These are phyloP conservation scores for Papilio polyxenes DNA, from an alignment of 1,140 invertebrate species.

Conservation along the genomic window DNA sequence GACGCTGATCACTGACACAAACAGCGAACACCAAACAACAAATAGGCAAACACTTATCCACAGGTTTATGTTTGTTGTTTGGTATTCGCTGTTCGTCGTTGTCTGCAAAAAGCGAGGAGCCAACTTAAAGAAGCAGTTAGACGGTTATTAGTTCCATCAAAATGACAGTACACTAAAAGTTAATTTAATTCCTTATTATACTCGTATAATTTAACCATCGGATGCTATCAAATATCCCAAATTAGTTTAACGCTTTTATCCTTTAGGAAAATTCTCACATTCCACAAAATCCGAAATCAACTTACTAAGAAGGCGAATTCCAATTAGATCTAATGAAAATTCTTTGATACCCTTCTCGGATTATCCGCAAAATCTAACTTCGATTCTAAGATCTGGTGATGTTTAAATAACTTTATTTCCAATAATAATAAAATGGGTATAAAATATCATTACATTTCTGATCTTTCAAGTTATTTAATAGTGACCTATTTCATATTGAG, in stretches of 20 bases:
- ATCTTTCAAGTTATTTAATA: too few species aligned
- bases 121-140: too few species aligned
- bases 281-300: slow-evolving; percentile 45
- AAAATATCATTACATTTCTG: not conserved
- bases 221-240: slow-evolving; percentile 6
- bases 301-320: slow-evolving; percentile 48
- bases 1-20: too few species aligned
- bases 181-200: not conserved
- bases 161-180: not conserved
- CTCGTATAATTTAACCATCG: not conserved
- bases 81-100: too few species aligned
- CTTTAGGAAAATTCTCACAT: slow-evolving; percentile 37
- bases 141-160: too few species aligned
- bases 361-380: slow-evolving; percentile 35
- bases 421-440: slow-evolving; percentile 8
- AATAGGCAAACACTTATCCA: too few species aligned
- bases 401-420: slow-evolving; percentile 23
- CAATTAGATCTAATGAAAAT: slow-evolving; percentile 55
- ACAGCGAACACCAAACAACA: too few species aligned
- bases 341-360: slow-evolving; percentile 45
- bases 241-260: slow-evolving; percentile 28
- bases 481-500: too few species aligned
- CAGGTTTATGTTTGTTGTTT: too few species aligned
- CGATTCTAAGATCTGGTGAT: not conserved
- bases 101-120: too few species aligned